Evolutionary conservation across 2,888 invertebrate species (phyloP).

Genomic region (Nomada ferruginata): DNA sequence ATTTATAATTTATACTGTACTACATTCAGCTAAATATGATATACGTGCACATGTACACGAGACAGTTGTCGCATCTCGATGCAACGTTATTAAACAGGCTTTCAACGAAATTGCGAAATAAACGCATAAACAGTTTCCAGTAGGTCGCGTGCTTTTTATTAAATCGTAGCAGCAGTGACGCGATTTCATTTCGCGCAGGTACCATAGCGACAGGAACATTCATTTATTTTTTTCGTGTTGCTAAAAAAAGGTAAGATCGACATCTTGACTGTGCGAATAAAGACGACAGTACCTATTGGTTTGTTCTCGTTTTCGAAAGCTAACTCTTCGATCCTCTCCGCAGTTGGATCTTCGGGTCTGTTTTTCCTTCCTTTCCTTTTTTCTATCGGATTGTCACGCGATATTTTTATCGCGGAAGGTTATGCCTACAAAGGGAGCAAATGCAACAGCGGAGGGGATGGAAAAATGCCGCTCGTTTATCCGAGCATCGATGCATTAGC

Average conservation of each 20-base stretch:
- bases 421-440: conserved; percentile 61
- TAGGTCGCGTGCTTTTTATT: not conserved
- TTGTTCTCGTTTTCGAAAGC: not conserved
- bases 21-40: conserved; percentile 12
- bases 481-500: conserved; percentile 78
- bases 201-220: not conserved
- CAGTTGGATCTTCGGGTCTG: not conserved
- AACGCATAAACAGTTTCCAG: conserved; percentile 3
- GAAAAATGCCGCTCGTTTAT: conserved; percentile 70
- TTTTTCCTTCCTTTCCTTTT: not conserved
- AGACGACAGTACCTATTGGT: too few species aligned
- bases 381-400: conserved; percentile 59
- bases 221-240: not conserved
- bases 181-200: not conserved
- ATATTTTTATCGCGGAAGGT: conserved; percentile 74
- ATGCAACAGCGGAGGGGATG: conserved; percentile 32
- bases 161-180: not conserved
- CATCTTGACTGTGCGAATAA: not conserved
- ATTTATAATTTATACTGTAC: not conserved
- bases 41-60: not conserved
- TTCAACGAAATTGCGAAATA: conserved; percentile 26
- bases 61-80: conserved; percentile 11
- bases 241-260: not conserved
- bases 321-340: not conserved
- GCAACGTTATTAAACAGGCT: conserved; percentile 17